Base-by-base conservation (phyloP, 2,113 vertebrate species). In the Machaerirhynchus nigripectus region DNA sequence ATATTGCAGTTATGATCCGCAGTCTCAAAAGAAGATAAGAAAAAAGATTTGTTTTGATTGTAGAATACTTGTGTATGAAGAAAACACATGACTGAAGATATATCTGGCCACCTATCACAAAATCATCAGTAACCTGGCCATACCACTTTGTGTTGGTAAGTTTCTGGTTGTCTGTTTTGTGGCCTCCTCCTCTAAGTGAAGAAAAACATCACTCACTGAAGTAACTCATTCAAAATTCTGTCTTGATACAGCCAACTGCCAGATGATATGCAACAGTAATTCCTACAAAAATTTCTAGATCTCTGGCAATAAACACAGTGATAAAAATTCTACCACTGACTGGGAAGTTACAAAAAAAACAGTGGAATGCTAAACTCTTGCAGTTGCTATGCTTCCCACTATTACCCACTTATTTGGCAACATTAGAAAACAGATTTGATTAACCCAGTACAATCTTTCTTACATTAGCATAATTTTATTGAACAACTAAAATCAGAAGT, bases 91-190 rank as follows among this genome's bases (percentile, higher is more conserved):
- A 37, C 17, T 35, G 31, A 77, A 64, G 6, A 9, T 0, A 0
- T 68, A 24, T n/a, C 28, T 81, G 27, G 5, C 16, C 33, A 77
- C 7, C 20, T 50, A 64, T 13, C 22, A 13, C 8, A 53, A 91
- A 73, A 89, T 44, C 0, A 0, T 71, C 20, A 22, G 10, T 46
- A 84, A 15, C 5, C 8, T 76, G 11, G 3, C 76, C 18, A 49
- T 49, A 89, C 7, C 7, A 47, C 10, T 19, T 53, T 0, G 0
- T 30, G 4, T 37, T 57, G 9, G 2, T 15, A 61, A 83, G 8
- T 47, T 65, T 75, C 8, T n/a, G n/a, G n/a, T n/a, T n/a, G n/a
- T n/a, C n/a, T 49, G 6, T 61, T 83, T 61, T 47, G 27, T n/a
- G 16, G 64, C 13, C 24, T 63, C 44, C 24, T 63, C 44, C 14